Base-by-base conservation (phyloP, 2,888 invertebrate genomes). In the Zootermopsis nevadensis region DNA sequence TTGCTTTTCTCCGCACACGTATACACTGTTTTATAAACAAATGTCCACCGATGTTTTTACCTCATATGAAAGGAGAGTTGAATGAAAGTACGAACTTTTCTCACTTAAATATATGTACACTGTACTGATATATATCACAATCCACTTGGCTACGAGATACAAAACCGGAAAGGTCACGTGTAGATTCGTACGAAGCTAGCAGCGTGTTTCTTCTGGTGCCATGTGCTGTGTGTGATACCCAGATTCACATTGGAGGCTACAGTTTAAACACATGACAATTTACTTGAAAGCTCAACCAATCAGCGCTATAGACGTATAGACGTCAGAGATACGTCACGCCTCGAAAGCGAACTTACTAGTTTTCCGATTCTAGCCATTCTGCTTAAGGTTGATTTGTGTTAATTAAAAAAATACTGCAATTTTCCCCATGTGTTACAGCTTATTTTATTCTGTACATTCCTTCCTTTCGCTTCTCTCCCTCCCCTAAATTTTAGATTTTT, bases 271-370 rank as follows among this genome's bases (percentile, higher is more conserved):
- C 60, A 10, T 27, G n/a, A 60, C 15, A 60, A 15, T 60, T 27
- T 60, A 60, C 48, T 48, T 4, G 2, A 2, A 2, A 10, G 2
- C 69, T 69, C 69, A 33, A 30, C 69, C 69, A 69, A 69, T 69
- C 3, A 69, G 31, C 19, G 27, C 22, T 30, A 31, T 6, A 27
- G 60, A 27, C 60, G 60, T 30, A 31, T 6, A 27, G 60, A 27
- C 60, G 60, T 30, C 69, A 69, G 31, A 33, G 31, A 69, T 69
- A 69, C 69, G 69, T 69, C 69, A 69, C 60, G 12, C 3, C 8
- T 69, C 69, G 19, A 33, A 31, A 31, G 31, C 33, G 33, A 15
- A 33, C 69, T 69, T 69, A 15, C 69, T 69, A 69, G 31, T 33
- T 69, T 12, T 69, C 69, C 33, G 33, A 4, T 69, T 69, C 60